These are phyloP conservation scores for Drosophila nigricruria DNA, from an alignment of 2,888 invertebrate species.

Conservation along the genomic window DNA sequence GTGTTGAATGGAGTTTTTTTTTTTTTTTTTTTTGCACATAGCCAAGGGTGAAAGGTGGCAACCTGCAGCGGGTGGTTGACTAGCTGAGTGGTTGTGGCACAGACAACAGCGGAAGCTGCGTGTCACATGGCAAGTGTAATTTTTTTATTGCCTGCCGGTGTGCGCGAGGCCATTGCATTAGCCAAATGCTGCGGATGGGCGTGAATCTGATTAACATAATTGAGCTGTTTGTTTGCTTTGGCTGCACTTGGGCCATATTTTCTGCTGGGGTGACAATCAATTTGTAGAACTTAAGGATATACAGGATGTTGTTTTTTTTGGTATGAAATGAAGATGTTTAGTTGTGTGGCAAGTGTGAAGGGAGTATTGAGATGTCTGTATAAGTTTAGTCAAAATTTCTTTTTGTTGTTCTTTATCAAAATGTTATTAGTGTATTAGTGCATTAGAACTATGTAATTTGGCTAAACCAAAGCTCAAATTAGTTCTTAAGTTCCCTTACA, in stretches of 20 bases:
- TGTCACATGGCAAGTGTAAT: slow-evolving; percentile 60
- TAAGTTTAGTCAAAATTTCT: too few relatives aligned
- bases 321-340: background rate
- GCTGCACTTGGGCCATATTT: slow-evolving; percentile 26
- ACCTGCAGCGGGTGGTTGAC: slow-evolving; percentile 52
- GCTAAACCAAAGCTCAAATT: too few relatives aligned
- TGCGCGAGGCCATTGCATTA: slow-evolving; percentile 41
- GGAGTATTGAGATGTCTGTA: too few relatives aligned
- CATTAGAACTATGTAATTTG: too few relatives aligned
- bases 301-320: background rate
- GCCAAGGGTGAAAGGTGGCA: slow-evolving; percentile 73
- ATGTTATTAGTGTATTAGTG: too few relatives aligned
- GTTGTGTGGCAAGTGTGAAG: background rate
- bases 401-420: too few relatives aligned
- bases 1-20: slow-evolving; percentile 85
- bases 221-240: slow-evolving; percentile 74
- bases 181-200: slow-evolving; percentile 66
- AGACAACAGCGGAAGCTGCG: slow-evolving; percentile 44
- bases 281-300: slow-evolving; percentile 17
- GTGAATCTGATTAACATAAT: slow-evolving; percentile 82
- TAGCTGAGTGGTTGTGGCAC: slow-evolving; percentile 16
- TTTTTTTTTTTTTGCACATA: slow-evolving; percentile 38
- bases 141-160: slow-evolving; percentile 39
- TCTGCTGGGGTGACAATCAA: slow-evolving; percentile 36
- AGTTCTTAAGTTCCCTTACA: too few relatives aligned